A percentile compares a stretch with the other conserved stretches of the same genome.
Conservation (phyloP, 2,113 vertebrate genomes). For the Poecilia latipinna region DNA sequence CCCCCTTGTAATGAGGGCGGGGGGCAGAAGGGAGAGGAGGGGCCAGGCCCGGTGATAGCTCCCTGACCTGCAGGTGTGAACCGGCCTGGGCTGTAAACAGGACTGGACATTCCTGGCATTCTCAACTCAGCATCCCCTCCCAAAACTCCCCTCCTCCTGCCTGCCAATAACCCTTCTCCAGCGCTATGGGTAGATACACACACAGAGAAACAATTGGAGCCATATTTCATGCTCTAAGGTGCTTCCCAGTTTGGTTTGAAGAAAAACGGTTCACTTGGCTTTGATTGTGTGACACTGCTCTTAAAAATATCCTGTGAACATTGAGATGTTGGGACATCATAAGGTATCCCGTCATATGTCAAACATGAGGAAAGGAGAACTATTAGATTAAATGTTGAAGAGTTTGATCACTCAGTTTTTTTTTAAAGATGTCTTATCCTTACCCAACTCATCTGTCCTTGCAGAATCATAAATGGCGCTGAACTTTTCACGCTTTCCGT, state of each 20-base stretch:
- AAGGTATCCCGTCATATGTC: slow-evolving; percentile 43
- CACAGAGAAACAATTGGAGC: slow-evolving; percentile 76
- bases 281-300: slow-evolving; percentile 45
- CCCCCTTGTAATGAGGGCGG: slow-evolving; percentile 85
- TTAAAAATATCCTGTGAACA: slow-evolving; percentile 42
- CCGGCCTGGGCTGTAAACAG: slow-evolving; percentile 81
- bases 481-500: slow-evolving; percentile 14
- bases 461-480: slow-evolving; percentile 16
- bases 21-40: slow-evolving; percentile 69
- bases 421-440: slow-evolving; percentile 22
- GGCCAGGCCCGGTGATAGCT: slow-evolving; percentile 78
- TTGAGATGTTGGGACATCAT: slow-evolving; percentile 22
- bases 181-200: slow-evolving; percentile 69
- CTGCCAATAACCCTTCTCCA: slow-evolving; percentile 70
- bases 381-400: slow-evolving; percentile 58
- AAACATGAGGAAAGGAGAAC: slow-evolving; percentile 51
- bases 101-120: slow-evolving; percentile 84
- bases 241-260: slow-evolving; percentile 56
- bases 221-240: slow-evolving; percentile 75
- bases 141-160: slow-evolving; percentile 68
- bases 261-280: slow-evolving; percentile 38
- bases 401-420: slow-evolving; percentile 45
- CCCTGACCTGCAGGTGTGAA: slow-evolving; percentile 88
- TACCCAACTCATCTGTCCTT: slow-evolving; percentile 22
- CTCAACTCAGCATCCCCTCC: slow-evolving; percentile 80